Percentiles rank a stretch among this genome's conserved stretches.
Conservation (phyloP, 2,797 vertebrate species). For the Eulemur rubriventer region DNA sequence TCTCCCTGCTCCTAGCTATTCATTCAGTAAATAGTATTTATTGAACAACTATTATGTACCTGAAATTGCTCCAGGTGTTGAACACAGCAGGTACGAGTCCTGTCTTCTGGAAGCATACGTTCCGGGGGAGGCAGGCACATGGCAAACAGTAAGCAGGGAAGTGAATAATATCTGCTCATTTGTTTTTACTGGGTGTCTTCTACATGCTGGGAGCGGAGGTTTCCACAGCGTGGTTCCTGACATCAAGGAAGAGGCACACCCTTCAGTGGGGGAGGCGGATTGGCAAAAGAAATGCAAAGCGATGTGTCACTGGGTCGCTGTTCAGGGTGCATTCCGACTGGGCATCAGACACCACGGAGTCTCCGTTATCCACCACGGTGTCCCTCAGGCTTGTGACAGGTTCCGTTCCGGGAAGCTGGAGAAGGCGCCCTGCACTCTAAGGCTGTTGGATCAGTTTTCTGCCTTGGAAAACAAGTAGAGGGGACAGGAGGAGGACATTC, state of each 20-base stretch:
- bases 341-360: neutral
- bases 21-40: neutral
- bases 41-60: neutral
- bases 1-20: neutral
- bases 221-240: neutral
- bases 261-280: neutral
- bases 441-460: no score
- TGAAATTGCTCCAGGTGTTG: neutral
- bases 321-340: neutral
- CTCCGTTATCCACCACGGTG: no score
- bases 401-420: neutral
- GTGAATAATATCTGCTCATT: neutral
- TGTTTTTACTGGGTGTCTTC: neutral
- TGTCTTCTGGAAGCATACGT: slow-evolving; percentile 41
- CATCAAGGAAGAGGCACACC: neutral
- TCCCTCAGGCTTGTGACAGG: neutral
- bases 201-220: neutral
- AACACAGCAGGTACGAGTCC: neutral
- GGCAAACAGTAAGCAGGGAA: neutral
- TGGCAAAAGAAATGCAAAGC: neutral
- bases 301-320: neutral
- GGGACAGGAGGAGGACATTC: neutral
- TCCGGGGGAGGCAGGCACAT: neutral
- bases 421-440: neutral
- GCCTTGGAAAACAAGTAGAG: neutral